A percentile compares a stretch with the other conserved stretches of the same genome.
phyloP scores from a whole-genome alignment of 2,888 invertebrate species.

The Macaria liturata region DNA sequence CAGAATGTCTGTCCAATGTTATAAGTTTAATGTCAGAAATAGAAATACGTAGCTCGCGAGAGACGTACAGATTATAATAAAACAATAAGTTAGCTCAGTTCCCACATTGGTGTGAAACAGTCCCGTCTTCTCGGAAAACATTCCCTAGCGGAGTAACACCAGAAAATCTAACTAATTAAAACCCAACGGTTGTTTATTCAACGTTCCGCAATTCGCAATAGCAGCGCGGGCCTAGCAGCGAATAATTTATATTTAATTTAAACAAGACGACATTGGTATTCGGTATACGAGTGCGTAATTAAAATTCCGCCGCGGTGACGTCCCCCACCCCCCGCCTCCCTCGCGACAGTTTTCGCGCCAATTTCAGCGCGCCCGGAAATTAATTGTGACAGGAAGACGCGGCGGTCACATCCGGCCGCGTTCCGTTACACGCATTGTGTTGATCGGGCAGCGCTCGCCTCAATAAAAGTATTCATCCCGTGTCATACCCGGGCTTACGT shows the following conservation, averaged over 20 bases:
- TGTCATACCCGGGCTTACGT: constrained; percentile 31
- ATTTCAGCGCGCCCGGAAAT: constrained; percentile 83
- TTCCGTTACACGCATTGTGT: constrained; percentile 72
- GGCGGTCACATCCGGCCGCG: constrained; percentile 77
- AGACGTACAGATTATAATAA: no score
- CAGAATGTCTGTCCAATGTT: no score
- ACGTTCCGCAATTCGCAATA: constrained; percentile 74
- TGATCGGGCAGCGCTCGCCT: constrained; percentile 52
- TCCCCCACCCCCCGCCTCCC: constrained; percentile 50
- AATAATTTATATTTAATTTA: constrained; percentile 84
- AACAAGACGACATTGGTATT: constrained; percentile 84
- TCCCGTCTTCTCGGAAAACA: constrained; percentile 24
- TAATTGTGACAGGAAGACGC: constrained; percentile 84
- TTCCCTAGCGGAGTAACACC: constrained; percentile 40
- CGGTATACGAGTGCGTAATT: constrained; percentile 83
- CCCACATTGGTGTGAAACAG: no score
- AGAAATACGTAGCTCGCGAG: no score
- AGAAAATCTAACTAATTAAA: constrained; percentile 70
- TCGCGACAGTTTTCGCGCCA: constrained; percentile 83
- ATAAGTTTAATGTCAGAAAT: no score
- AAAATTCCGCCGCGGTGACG: constrained; percentile 77
- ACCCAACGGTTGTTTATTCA: constrained; percentile 74
- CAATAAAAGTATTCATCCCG: constrained; percentile 48
- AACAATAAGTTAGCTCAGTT: no score
- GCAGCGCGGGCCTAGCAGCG: constrained; percentile 76